phyloP scores from a whole-genome alignment of 2,113 vertebrate genomes.

The Ptilonorhynchus violaceus region DNA sequence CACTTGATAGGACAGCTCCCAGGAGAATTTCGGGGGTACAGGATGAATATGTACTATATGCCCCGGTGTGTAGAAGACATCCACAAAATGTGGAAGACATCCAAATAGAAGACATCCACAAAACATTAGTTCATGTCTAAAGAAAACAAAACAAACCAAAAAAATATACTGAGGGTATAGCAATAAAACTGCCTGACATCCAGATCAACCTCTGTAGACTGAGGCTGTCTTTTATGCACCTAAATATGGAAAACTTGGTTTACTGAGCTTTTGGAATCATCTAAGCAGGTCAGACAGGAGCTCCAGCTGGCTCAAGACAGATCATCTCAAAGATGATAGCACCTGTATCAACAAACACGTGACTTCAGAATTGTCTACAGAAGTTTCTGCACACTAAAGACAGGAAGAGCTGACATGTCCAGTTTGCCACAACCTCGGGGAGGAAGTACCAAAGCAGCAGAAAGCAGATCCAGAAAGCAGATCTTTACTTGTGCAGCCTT shows the following conservation, averaged over 20 bases:
- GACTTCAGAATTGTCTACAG: not conserved
- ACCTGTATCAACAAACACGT: fast-evolving
- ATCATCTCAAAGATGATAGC: not conserved
- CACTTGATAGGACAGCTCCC: not conserved
- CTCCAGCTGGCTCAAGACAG: not conserved
- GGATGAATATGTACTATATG: not conserved
- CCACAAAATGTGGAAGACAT: too few species aligned
- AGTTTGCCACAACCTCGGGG: not conserved
- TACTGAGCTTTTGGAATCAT: not conserved
- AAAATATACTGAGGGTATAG: not conserved
- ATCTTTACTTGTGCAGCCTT: not conserved
- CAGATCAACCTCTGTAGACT: not conserved
- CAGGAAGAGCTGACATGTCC: not conserved
- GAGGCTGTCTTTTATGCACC: not conserved
- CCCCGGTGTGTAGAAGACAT: not conserved
- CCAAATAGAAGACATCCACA: not conserved
- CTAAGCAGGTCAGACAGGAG: not conserved
- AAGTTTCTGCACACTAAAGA: not conserved
- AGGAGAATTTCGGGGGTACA: not conserved
- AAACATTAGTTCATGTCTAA: not conserved
- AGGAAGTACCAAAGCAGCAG: not conserved
- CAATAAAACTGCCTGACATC: not conserved
- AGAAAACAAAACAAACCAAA: not conserved
- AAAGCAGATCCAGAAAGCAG: not conserved
- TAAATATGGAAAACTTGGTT: not conserved